Evolutionary conservation across 1,140 invertebrate species (phyloP).

Genomic region (Gyrodactylus bullatarudis): DNA sequence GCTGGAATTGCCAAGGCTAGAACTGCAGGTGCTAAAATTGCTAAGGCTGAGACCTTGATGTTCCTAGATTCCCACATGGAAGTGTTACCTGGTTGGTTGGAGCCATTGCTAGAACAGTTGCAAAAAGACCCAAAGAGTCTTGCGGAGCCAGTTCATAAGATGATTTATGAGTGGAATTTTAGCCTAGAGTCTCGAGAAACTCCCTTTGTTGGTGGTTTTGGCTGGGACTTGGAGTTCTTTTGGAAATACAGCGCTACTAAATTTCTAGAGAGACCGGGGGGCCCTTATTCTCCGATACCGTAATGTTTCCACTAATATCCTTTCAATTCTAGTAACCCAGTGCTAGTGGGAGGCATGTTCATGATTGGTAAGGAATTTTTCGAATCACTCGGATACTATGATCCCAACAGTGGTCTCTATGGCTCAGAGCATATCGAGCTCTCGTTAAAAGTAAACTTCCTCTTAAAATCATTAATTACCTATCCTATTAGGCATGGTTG

Average conservation of each 20-base stretch:
- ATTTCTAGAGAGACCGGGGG: too few relatives aligned
- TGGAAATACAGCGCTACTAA: too few relatives aligned
- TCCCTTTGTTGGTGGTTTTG: neutral
- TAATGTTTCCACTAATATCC: too few relatives aligned
- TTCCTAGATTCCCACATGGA: conserved; percentile 74
- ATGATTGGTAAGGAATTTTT: neutral
- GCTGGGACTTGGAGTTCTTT: neutral
- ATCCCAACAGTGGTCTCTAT: neutral
- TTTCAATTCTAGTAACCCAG: neutral
- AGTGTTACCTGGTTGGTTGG: conserved; percentile 43
- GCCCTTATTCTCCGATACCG: too few relatives aligned
- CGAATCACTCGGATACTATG: neutral
- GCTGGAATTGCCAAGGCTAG: conserved; percentile 46
- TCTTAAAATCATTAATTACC: neutral
- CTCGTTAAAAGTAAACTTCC: too few relatives aligned
- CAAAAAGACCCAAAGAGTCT: neutral
- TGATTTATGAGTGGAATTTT: neutral
- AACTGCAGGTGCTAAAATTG: conserved; percentile 36
- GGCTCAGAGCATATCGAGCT: neutral
- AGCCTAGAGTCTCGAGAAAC: neutral
- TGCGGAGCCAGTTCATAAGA: neutral
- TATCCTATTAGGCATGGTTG: conserved; percentile 24
- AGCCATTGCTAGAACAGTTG: conserved; percentile 33
- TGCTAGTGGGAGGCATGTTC: neutral
- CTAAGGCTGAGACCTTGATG: conserved; percentile 37